Evolutionary conservation across 2,888 invertebrate species (phyloP), one percentile per base, ranked within the genome.

Genomic region (Sympetrum striolatum): DNA sequence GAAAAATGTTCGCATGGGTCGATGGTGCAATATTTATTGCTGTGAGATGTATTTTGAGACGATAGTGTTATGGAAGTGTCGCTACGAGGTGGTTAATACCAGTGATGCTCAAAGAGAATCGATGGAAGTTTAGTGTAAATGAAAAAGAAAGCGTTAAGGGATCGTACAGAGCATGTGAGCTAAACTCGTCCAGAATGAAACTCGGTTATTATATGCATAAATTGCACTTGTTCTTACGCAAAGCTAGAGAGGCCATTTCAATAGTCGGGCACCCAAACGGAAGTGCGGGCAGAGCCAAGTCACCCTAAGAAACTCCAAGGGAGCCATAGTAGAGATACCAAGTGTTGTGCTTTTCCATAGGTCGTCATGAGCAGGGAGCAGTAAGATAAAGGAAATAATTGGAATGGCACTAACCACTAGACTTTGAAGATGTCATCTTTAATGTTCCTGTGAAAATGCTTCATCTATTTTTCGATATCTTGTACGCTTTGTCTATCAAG

Each of bases 401-500:
- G 86, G 86, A 86, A 86, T 86, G 86, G 86, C 86, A 86, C 86
- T 48, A 86, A 86, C 86, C 86, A 60, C 86, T 86, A 86, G 86
- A 86, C 86, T 86, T 86, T 86, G 86, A 86, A 86, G 86, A 86
- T 86, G 86, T 86, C 86, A 86, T 86, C 86, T 86, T 86, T 86
- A 86, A 86, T 86, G 86, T 86, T 86, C 86, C 86, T 86, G 86
- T 86, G 86, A 86, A 86, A 86, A 86, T 60, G 86, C 86, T 86
- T 86, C 86, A 86, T 86, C 86, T 86, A 86, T 86, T 86, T 86
- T 86, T 86, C 86, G 86, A 86, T 86, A 60, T 86, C 86, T 86
- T 86, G 86, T 86, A 86, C 86, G 86, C 86, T 86, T 86, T 86
- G 86, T 86, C 86, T 86, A 86, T 86, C 86, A 86, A 64, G 86